These are phyloP conservation scores for Terrapene triunguis DNA, from an alignment of 2,113 vertebrate species.

Conservation along the genomic window DNA sequence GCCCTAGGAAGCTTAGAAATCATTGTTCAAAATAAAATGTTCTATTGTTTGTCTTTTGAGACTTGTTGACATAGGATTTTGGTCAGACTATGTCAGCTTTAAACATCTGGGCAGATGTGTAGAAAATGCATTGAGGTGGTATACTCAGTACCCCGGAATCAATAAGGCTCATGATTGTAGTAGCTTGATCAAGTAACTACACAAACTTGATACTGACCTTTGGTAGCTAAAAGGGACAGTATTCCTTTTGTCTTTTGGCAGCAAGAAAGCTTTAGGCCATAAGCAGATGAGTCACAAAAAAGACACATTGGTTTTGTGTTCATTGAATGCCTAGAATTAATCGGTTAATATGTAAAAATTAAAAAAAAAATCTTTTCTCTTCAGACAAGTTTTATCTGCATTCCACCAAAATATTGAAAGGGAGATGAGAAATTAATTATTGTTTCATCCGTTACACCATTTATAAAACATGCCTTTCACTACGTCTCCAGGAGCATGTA, in stretches of 20 bases:
- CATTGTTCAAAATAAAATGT: rapidly evolving
- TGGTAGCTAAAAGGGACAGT: background rate
- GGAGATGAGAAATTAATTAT: background rate
- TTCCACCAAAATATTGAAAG: background rate
- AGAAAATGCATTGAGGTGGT: background rate
- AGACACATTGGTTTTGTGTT: background rate
- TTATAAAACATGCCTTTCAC: background rate
- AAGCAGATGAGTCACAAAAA: background rate
- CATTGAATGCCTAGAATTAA: background rate
- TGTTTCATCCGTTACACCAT: background rate
- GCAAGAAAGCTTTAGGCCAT: background rate
- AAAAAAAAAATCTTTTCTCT: background rate
- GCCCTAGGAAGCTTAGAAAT: background rate
- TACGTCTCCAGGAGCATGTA: background rate
- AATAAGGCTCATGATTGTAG: background rate
- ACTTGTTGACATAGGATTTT: background rate
- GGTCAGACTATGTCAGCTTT: background rate
- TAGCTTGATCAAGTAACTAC: background rate
- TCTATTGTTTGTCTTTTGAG: background rate
- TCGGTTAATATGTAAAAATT: background rate
- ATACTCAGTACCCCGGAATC: background rate
- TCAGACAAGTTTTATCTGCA: background rate
- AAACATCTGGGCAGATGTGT: background rate
- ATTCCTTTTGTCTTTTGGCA: background rate
- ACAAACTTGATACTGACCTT: background rate